Base-by-base conservation (phyloP, 2,888 invertebrate species). In the Phlogophora meticulosa region DNA sequence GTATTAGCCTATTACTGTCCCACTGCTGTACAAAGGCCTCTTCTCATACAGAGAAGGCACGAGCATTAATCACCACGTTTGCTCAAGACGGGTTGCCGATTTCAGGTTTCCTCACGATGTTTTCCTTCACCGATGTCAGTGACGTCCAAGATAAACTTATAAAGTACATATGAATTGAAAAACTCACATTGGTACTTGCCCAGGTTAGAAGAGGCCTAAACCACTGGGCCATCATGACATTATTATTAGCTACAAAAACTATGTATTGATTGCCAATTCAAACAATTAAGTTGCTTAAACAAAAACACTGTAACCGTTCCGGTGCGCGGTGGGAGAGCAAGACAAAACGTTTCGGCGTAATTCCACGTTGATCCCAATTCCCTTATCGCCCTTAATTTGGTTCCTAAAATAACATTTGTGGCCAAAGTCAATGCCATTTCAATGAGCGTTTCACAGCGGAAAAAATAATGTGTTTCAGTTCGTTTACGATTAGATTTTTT, bases 381-480 rank as follows among this genome's bases (percentile, higher is more conserved):
- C 40, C 46, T 42, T 55, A 42, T 20, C 22, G 59, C 22, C 42
- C 40, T 51, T 52, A 60, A 56, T 76, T 72, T 56, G 13, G 45
- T 48, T 52, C 60, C 51, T 46, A 48, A 72, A 72, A 72, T 70
- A 70, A 34, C 51, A 4, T 24, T 24, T 56, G 40, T 20, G 22
- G 59, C 34, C 20, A 22, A 42, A 55, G 17, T 22, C 40, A 42
- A 45, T 52, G 36, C 45, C 22, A 17, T 72, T 72, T 42, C 20
- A 61, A 61, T 60, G n/a, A 61, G 36, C 13, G 7, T 45, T 32
- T 32, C 53, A 38, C 15, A 11, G 11, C 22, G 1, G 11, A 15
- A 34, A 36, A n/a, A 72, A 36, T 60, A 22, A 28, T 20, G 5
- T 7, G 36, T 22, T 38, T 43, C 20, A n/a, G 40, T 56, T 51